Evolutionary conservation across 1,140 invertebrate genomes (phyloP).

Genomic region (Tetragnatha versicolor): DNA sequence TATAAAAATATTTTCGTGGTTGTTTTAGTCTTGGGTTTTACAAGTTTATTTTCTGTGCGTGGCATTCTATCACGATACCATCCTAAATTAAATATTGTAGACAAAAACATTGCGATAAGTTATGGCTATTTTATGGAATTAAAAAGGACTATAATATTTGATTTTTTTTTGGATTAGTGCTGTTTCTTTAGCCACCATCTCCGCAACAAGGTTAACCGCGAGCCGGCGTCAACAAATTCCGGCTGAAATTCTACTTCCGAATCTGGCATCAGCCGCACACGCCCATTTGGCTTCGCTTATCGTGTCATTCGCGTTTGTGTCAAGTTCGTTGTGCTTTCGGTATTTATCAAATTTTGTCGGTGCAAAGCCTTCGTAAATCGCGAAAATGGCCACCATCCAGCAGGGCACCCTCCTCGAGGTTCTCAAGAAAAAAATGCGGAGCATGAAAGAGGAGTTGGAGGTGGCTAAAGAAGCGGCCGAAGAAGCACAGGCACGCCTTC

Average conservation of each 20-base stretch:
- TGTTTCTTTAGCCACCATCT: too few relatives aligned
- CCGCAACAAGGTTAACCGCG: too few relatives aligned
- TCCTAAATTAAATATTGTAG: too few relatives aligned
- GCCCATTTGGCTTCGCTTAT: conserved; percentile 50
- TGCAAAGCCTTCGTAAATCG: background rate
- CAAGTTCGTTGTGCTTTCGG: conserved; percentile 1
- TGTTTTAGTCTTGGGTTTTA: too few relatives aligned
- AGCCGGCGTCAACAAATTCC: conserved; percentile 24
- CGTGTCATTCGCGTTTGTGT: conserved; percentile 49
- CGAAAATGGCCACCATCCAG: conserved; percentile 53
- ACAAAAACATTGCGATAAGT: too few relatives aligned
- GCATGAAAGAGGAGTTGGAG: conserved; percentile 97
- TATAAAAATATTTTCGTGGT: too few relatives aligned
- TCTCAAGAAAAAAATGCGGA: conserved; percentile 99
- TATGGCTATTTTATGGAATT: too few relatives aligned
- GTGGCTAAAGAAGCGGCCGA: conserved; percentile 95
- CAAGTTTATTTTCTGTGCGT: too few relatives aligned
- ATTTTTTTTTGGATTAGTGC: too few relatives aligned
- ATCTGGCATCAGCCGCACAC: conserved; percentile 42
- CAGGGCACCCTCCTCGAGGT: conserved; percentile 80
- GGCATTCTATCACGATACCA: too few relatives aligned
- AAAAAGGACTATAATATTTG: too few relatives aligned
- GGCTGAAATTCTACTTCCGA: background rate
- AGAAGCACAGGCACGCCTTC: conserved; percentile 82
- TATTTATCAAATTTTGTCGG: background rate